Evolutionary conservation across 2,113 vertebrate genomes (phyloP).

Genomic region (Oreochromis tanganicae): DNA sequence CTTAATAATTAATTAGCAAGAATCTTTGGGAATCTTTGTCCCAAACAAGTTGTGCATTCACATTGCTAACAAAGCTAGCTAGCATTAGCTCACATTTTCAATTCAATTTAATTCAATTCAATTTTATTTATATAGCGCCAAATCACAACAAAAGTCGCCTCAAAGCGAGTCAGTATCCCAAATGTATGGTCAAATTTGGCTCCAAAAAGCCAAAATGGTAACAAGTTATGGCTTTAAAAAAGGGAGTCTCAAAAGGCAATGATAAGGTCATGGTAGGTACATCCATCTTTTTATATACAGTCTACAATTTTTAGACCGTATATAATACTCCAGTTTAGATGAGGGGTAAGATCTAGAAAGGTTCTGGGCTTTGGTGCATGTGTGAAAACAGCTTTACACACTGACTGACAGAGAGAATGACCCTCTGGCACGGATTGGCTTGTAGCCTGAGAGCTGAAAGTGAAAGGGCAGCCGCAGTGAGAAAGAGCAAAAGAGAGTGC

Average conservation of each 20-base stretch:
- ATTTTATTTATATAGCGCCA: too few species aligned
- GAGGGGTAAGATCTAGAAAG: not conserved
- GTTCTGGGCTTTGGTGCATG: not conserved
- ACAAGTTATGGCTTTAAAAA: not conserved
- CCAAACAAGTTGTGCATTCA: not conserved
- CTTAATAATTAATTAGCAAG: not conserved
- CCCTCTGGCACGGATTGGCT: conserved; percentile 47
- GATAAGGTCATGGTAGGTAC: not conserved
- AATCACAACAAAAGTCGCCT: too few species aligned
- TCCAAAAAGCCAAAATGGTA: not conserved
- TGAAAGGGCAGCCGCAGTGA: conserved; percentile 60
- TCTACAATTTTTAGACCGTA: not conserved
- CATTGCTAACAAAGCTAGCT: not conserved
- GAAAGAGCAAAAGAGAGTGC: conserved; percentile 49
- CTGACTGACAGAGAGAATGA: conserved; percentile 26
- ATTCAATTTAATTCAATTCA: too few species aligned
- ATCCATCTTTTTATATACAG: not conserved
- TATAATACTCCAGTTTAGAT: not conserved
- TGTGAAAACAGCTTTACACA: not conserved
- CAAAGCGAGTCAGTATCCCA: not conserved
- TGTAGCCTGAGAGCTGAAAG: conserved; percentile 51
- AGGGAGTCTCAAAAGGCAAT: not conserved
- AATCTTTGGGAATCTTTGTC: not conserved
- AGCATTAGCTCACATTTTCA: not conserved
- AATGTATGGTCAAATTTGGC: not conserved